A percentile compares a stretch with the other conserved stretches of the same genome.
Conservation (phyloP, 1,140 invertebrate species). For the Drosophila arizonae region DNA sequence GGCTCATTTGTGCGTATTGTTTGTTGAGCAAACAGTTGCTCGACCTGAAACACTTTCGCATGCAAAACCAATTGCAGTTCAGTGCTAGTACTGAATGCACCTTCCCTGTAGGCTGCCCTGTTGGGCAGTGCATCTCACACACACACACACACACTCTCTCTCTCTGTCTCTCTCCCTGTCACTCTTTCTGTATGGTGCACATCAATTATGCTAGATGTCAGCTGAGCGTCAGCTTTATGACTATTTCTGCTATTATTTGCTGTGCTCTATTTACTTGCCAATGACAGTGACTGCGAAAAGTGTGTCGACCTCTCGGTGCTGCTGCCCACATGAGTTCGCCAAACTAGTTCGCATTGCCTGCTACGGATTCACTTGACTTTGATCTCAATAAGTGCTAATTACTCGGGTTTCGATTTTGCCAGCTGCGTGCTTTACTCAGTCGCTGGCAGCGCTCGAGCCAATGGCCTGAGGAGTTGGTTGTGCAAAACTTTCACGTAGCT, state of each 20-base stretch:
- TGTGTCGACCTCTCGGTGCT: constrained; percentile 61
- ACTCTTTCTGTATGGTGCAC: constrained; percentile 14
- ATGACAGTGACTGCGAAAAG: constrained; percentile 72
- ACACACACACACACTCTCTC: neutral
- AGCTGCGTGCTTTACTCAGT: constrained; percentile 6
- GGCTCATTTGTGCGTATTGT: neutral
- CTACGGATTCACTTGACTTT: constrained; percentile 60
- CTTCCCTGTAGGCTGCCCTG: neutral
- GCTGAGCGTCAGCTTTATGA: constrained; percentile 35
- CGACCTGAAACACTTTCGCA: constrained; percentile 31
- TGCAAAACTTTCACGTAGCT: constrained; percentile 73
- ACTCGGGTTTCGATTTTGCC: constrained; percentile 58
- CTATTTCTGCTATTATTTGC: constrained; percentile 43
- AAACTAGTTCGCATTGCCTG: constrained; percentile 58
- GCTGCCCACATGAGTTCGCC: constrained; percentile 56
- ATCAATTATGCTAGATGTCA: constrained; percentile 57
- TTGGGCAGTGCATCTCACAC: too few species aligned
- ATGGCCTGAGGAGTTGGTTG: constrained; percentile 23
- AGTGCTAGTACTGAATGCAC: constrained; percentile 25
- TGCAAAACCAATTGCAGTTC: constrained; percentile 46
- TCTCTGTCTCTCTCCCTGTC: neutral
- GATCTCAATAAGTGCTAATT: constrained; percentile 72
- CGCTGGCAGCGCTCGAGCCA: neutral
- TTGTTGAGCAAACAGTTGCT: constrained; percentile 12
- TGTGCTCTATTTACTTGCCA: constrained; percentile 69